Percentiles rank a stretch among this genome's conserved stretches.
Conservation (phyloP, 1,140 invertebrate genomes). For the Elysia chlorotica region DNA sequence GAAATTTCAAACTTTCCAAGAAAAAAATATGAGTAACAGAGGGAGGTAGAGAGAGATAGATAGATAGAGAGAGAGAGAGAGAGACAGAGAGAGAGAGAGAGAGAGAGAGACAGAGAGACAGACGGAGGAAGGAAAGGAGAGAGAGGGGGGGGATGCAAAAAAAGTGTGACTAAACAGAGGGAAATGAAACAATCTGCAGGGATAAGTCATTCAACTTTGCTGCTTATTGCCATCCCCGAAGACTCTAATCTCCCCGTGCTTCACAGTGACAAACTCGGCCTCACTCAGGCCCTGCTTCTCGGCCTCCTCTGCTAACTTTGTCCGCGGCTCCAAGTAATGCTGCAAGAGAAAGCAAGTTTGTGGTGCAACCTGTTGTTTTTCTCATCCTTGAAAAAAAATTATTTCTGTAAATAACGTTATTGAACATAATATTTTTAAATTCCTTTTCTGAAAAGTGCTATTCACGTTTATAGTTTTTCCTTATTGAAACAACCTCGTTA, state of each 20-base stretch:
- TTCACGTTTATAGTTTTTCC: background rate
- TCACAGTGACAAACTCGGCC: constrained; percentile 32
- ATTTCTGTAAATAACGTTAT: background rate
- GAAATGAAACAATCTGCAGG: background rate
- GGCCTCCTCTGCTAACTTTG: constrained; percentile 24
- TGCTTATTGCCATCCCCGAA: no score
- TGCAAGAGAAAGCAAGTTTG: constrained; percentile 19
- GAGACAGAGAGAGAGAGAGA: background rate
- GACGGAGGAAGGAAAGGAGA: background rate
- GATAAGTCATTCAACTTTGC: background rate
- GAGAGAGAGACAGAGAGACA: background rate
- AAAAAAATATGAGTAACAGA: no score
- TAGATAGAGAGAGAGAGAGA: no score
- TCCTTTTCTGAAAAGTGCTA: background rate
- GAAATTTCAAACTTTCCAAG: no score
- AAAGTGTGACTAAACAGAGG: background rate
- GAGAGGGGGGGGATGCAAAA: background rate
- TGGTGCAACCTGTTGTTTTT: background rate
- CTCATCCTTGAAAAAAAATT: background rate
- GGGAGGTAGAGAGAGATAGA: no score
- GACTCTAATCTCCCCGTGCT: constrained; percentile 31
- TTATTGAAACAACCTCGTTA: background rate
- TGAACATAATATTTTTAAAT: background rate
- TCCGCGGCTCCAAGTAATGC: constrained; percentile 36
- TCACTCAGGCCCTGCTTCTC: constrained; percentile 21